Conservation (phyloP, 2,113 vertebrate genomes). For the Lepus europaeus region DNA sequence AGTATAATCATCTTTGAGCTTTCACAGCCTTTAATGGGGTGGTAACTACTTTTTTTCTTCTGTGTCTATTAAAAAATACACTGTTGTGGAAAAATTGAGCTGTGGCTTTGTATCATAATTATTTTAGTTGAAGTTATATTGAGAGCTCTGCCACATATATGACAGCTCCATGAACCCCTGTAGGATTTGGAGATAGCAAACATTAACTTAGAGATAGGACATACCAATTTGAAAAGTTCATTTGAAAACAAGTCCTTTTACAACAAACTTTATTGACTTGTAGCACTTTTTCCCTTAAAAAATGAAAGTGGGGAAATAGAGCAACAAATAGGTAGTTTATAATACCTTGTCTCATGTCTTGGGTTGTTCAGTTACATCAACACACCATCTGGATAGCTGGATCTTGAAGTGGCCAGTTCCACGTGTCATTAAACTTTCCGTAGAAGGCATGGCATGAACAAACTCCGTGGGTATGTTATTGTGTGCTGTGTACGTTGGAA, state of each 20-base stretch:
- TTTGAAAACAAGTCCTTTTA: neutral
- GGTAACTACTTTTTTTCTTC: neutral
- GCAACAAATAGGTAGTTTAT: neutral
- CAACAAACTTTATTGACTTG: neutral
- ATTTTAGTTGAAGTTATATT: neutral
- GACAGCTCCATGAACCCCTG: neutral
- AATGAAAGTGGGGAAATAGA: neutral
- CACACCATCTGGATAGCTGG: neutral
- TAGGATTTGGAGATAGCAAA: neutral
- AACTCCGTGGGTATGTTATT: too few relatives aligned
- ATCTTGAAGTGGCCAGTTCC: neutral
- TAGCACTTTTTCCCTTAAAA: neutral
- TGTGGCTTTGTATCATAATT: neutral
- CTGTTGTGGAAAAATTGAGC: neutral
- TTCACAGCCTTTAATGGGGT: neutral
- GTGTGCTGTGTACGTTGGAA: neutral
- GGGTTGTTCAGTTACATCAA: neutral
- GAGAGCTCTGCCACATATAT: neutral
- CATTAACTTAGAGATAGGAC: neutral
- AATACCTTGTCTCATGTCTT: neutral
- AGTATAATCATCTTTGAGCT: neutral
- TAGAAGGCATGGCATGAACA: rapidly evolving
- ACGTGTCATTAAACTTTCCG: neutral
- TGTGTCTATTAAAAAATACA: neutral
- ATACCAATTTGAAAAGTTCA: neutral